Conservation (phyloP, 2,888 invertebrate species). For the Brachylomia viminalis region DNA sequence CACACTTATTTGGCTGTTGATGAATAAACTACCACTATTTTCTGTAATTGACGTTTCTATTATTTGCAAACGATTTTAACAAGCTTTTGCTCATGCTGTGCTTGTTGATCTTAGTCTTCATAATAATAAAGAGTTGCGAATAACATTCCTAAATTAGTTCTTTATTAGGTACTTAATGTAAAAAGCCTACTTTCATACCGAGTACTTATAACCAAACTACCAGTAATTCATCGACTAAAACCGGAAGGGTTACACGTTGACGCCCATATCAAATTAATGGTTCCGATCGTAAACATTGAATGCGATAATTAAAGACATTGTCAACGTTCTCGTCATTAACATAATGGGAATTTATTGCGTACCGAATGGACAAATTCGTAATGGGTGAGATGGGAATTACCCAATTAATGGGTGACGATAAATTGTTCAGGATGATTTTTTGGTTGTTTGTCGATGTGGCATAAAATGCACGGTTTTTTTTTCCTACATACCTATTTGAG, state of each 20-base stretch:
- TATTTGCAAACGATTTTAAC: no score
- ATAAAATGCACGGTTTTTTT: no score
- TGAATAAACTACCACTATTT: no score
- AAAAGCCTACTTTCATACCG: no score
- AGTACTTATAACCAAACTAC: background rate
- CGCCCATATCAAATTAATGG: conserved; percentile 36
- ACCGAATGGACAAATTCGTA: conserved; percentile 37
- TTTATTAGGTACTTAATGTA: background rate
- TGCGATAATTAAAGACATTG: conserved; percentile 59
- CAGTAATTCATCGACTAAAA: conserved; percentile 25
- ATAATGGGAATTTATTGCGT: conserved; percentile 55
- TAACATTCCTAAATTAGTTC: no score
- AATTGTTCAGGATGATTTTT: conserved; percentile 12
- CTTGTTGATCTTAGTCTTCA: no score
- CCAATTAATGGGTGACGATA: conserved; percentile 12
- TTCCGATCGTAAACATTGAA: conserved; percentile 58
- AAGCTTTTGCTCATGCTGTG: no score
- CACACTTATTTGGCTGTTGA: no score
- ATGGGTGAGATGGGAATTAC: conserved; percentile 29
- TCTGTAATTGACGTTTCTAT: no score
- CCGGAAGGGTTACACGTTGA: conserved; percentile 28
- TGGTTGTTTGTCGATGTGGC: no score
- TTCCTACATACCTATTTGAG: no score
- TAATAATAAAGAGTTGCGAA: no score
- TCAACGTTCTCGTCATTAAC: conserved; percentile 48